A percentile compares a stretch with the other conserved stretches of the same genome.
phyloP scores from a whole-genome alignment of 2,888 invertebrate species.

The Mythimna albipuncta region DNA sequence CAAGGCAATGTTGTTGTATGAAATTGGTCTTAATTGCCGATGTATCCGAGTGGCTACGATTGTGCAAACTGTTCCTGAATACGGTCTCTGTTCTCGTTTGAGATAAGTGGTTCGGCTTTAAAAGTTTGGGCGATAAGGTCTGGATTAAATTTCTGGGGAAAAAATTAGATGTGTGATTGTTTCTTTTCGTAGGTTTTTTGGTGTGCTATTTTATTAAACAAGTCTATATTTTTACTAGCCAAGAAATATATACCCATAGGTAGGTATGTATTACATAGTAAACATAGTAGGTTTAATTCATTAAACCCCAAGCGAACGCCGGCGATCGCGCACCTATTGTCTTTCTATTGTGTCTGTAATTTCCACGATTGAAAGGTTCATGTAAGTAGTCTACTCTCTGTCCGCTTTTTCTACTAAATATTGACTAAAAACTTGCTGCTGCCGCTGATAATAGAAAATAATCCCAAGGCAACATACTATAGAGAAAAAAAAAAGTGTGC shows the following conservation, averaged over 20 bases:
- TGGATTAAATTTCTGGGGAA: slow-evolving; percentile 12
- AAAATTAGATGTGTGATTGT: not conserved
- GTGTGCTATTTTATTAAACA: not conserved
- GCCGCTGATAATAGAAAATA: too few species aligned
- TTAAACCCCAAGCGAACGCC: too few species aligned
- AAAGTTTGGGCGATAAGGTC: slow-evolving; percentile 16
- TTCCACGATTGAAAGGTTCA: too few species aligned
- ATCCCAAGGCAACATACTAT: too few species aligned
- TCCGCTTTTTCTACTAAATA: too few species aligned
- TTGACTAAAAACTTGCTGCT: too few species aligned
- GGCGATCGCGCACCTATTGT: too few species aligned
- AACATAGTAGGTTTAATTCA: too few species aligned
- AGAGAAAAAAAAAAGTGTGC: too few species aligned
- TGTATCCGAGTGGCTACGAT: slow-evolving; percentile 73
- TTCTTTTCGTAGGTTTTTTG: not conserved
- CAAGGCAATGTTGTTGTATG: slow-evolving; percentile 77
- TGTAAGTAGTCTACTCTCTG: too few species aligned
- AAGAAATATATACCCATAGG: not conserved
- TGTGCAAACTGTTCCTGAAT: slow-evolving; percentile 60
- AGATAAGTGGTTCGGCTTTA: slow-evolving; percentile 49
- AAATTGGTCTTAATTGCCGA: slow-evolving; percentile 69
- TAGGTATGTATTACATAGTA: too few species aligned
- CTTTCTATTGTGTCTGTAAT: too few species aligned
- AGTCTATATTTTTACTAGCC: not conserved
- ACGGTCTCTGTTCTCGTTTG: slow-evolving; percentile 48